Evolutionary conservation across 2,113 vertebrate species (phyloP).

Genomic region (Antechinus stuartii): DNA sequence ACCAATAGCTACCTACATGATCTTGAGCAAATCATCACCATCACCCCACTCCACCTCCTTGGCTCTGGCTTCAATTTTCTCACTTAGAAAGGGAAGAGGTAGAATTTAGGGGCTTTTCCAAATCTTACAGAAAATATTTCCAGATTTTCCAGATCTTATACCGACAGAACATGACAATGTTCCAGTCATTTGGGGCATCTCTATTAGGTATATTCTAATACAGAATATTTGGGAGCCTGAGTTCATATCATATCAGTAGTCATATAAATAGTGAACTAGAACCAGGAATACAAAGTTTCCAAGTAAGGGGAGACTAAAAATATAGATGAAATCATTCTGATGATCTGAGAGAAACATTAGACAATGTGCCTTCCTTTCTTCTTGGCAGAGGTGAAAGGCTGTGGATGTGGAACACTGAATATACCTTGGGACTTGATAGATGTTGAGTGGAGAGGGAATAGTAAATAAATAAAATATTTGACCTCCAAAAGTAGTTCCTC

Average conservation of each 20-base stretch:
- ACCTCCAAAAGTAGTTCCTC: not conserved
- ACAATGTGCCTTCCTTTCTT: not conserved
- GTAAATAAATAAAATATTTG: not conserved
- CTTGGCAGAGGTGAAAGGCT: not conserved
- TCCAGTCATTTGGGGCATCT: not conserved
- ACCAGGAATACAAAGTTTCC: not conserved
- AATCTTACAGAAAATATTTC: not conserved
- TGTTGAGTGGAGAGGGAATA: not conserved
- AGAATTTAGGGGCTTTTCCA: not conserved
- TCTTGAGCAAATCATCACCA: not conserved
- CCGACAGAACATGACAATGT: not conserved
- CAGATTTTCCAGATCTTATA: too few relatives aligned
- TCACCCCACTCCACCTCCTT: not conserved
- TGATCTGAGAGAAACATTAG: not conserved
- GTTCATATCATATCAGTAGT: not conserved
- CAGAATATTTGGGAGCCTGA: not conserved
- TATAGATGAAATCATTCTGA: not conserved
- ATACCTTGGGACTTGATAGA: not conserved
- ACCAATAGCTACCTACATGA: not conserved
- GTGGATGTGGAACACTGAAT: not conserved
- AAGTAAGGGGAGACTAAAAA: not conserved
- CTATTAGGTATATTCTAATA: not conserved
- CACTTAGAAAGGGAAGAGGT: not conserved
- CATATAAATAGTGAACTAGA: not conserved
- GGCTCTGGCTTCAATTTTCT: not conserved